phyloP scores from a whole-genome alignment of 2,797 vertebrate genomes.

The Artibeus jamaicensis region DNA sequence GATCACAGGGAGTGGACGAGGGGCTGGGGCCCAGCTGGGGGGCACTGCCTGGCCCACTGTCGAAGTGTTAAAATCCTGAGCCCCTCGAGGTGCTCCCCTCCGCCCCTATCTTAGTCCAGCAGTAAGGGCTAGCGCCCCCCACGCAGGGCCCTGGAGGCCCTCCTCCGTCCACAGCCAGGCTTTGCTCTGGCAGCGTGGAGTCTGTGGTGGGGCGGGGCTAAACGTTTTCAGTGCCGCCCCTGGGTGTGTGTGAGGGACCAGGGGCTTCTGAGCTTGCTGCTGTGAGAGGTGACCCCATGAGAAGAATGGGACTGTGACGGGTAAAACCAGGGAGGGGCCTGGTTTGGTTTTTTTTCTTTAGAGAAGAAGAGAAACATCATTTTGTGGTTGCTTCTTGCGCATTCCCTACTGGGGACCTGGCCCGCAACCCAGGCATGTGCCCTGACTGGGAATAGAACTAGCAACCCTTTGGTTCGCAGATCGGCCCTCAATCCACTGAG shows the following conservation, averaged over 20 bases:
- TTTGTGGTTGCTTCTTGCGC: too few relatives aligned
- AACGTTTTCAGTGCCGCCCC: neutral
- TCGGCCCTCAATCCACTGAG: too few relatives aligned
- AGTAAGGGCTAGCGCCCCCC: neutral
- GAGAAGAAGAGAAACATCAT: too few relatives aligned
- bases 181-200: neutral
- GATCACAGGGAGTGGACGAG: too few relatives aligned
- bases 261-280: neutral
- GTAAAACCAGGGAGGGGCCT: neutral
- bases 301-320: neutral
- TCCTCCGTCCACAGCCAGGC: neutral
- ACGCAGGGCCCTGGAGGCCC: neutral
- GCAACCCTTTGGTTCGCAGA: too few relatives aligned
- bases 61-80: too few relatives aligned
- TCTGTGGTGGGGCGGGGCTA: neutral
- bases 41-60: accelerated
- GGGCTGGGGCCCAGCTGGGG: too few relatives aligned
- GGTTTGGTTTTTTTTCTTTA: too few relatives aligned
- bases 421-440: too few relatives aligned
- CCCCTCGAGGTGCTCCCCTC: neutral
- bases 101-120: neutral
- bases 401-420: too few relatives aligned
- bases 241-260: neutral
- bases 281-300: neutral
- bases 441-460: too few relatives aligned